Evolutionary conservation across 2,888 invertebrate genomes (phyloP).

Genomic region (Tachina lurida): DNA sequence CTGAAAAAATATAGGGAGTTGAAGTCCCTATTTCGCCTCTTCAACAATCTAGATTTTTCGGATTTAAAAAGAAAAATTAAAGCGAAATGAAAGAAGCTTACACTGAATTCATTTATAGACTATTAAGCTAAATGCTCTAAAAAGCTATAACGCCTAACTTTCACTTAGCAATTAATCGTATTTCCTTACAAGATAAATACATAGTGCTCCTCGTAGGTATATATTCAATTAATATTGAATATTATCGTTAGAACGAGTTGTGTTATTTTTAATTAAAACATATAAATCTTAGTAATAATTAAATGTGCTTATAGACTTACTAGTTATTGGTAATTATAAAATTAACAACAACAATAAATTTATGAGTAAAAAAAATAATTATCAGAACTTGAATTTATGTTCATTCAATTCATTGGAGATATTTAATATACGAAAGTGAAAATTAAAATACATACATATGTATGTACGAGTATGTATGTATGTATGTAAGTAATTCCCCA

Average conservation of each 20-base stretch:
- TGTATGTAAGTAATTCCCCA: not conserved
- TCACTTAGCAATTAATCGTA: too few species aligned
- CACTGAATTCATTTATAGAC: too few species aligned
- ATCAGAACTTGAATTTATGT: not conserved
- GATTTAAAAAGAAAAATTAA: too few species aligned
- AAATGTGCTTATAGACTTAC: constrained; percentile 8
- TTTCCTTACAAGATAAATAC: too few species aligned
- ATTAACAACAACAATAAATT: constrained; percentile 14
- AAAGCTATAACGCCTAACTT: too few species aligned
- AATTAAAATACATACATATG: not conserved
- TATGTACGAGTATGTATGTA: too few species aligned
- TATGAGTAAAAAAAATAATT: constrained; percentile 14
- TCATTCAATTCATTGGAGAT: constrained; percentile 9
- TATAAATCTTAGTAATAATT: constrained; percentile 36
- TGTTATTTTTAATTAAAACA: constrained; percentile 26
- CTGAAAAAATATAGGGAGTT: too few species aligned
- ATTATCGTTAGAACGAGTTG: constrained; percentile 3
- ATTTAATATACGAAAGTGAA: not conserved
- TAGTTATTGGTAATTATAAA: constrained; percentile 24
- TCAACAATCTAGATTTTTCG: too few species aligned
- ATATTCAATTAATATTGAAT: not conserved
- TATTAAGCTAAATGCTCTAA: too few species aligned
- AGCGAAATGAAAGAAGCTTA: too few species aligned
- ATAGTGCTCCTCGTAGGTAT: not conserved
- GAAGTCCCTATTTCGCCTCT: too few species aligned